These are phyloP conservation scores for Pteronotus mesoamericanus DNA, from an alignment of 2,797 vertebrate species.

Conservation along the genomic window DNA sequence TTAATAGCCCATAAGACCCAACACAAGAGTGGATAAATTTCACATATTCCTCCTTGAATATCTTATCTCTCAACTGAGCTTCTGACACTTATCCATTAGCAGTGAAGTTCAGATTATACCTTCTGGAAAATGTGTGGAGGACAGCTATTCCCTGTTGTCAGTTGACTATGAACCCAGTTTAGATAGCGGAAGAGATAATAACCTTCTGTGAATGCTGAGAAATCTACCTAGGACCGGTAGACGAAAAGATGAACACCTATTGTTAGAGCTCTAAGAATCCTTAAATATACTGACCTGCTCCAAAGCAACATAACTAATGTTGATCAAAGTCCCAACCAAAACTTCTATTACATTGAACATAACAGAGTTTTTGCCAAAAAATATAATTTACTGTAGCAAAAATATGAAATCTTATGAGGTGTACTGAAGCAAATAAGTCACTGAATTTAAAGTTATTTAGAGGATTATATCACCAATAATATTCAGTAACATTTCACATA, in stretches of 20 bases:
- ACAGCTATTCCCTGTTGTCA: not conserved
- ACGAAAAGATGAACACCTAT: not conserved
- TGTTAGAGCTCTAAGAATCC: not conserved
- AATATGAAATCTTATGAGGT: not conserved
- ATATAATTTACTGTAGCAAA: not conserved
- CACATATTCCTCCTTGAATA: not conserved
- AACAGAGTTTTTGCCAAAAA: slow-evolving; percentile 12
- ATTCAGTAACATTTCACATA: not conserved
- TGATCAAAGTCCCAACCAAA: not conserved
- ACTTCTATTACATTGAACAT: not conserved
- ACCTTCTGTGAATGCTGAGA: not conserved
- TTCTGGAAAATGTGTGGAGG: not conserved
- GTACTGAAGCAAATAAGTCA: not conserved
- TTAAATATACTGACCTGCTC: not conserved
- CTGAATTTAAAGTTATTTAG: not conserved
- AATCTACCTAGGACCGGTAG: not conserved
- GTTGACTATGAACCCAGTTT: not conserved
- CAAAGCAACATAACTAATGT: not conserved
- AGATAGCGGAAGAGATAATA: not conserved
- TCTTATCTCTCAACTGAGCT: not conserved
- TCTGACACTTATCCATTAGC: not conserved
- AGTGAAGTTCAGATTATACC: not conserved
- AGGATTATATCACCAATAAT: not conserved
- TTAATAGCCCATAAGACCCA: not conserved
- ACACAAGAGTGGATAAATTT: not conserved